A percentile compares a stretch with the other conserved stretches of the same genome.
These are phyloP conservation scores for Blennius ocellaris DNA, from an alignment of 2,113 vertebrate species.

Conservation along the genomic window DNA sequence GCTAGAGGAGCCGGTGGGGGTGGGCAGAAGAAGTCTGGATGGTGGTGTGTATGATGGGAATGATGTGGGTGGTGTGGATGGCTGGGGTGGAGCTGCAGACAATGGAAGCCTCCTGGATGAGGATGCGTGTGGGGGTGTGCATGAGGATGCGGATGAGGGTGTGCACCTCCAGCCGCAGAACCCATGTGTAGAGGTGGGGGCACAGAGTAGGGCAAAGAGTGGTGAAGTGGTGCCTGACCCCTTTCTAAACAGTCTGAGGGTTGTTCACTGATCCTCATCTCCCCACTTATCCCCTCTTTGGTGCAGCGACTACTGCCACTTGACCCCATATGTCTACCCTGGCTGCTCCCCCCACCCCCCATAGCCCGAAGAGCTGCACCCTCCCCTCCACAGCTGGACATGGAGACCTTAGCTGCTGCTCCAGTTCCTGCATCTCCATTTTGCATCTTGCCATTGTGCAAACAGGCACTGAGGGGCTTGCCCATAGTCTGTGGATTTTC, in stretches of 20 bases:
- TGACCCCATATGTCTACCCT: conserved; percentile 72
- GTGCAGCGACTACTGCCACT: conserved; percentile 83
- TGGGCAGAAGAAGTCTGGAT: conserved; percentile 91
- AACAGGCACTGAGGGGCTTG: conserved; percentile 91
- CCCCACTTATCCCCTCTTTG: conserved; percentile 81
- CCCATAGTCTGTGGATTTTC: conserved; percentile 83
- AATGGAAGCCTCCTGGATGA: conserved; percentile 89
- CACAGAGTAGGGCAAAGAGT: conserved; percentile 89
- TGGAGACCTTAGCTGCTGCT: conserved; percentile 75
- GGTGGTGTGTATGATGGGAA: conserved; percentile 79
- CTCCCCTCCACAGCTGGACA: conserved; percentile 89
- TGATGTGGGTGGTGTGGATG: conserved; percentile 83
- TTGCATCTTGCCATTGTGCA: conserved; percentile 91
- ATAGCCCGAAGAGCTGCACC: conserved; percentile 76
- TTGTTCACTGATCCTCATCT: conserved; percentile 88
- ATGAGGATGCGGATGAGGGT: conserved; percentile 86
- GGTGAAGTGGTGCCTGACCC: conserved; percentile 90
- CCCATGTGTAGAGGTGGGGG: conserved; percentile 86
- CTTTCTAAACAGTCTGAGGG: conserved; percentile 92
- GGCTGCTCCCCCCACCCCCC: conserved; percentile 80
- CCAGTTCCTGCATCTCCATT: conserved; percentile 83
- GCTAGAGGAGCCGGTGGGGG: conserved; percentile 81
- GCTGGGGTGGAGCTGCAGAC: conserved; percentile 90
- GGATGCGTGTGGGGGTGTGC: conserved; percentile 81
- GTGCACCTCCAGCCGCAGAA: conserved; percentile 83